Conservation (phyloP, 2,113 vertebrate genomes). For the Phasianus colchicus region DNA sequence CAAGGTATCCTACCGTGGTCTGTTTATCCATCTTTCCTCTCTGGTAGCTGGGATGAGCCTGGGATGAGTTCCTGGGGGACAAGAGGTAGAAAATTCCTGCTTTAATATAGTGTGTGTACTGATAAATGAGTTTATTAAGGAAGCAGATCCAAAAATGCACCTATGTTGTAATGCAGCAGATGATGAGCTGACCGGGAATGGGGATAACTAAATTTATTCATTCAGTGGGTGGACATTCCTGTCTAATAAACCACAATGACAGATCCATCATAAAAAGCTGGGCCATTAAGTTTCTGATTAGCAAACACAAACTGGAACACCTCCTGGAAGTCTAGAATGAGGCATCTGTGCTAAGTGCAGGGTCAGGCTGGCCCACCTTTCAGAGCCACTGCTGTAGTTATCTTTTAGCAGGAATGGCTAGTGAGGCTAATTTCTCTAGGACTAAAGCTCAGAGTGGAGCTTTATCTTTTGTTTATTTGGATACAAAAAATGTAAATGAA, state of each 20-base stretch:
- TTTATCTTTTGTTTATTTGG: not conserved
- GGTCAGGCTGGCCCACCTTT: not conserved
- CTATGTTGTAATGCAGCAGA: constrained; percentile 1
- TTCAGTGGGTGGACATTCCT: constrained; percentile 52
- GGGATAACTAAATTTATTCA: constrained; percentile 48
- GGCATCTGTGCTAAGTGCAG: not conserved
- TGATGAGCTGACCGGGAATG: not conserved
- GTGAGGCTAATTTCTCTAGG: not conserved
- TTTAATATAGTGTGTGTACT: not conserved
- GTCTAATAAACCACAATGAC: constrained; percentile 12
- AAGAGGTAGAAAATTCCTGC: not conserved
- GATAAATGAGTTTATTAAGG: not conserved
- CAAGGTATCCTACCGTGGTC: not conserved
- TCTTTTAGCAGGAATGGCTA: not conserved
- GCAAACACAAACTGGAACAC: not conserved
- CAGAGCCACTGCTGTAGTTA: accelerated
- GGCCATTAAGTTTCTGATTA: not conserved
- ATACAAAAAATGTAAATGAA: not conserved
- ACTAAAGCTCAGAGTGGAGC: not conserved
- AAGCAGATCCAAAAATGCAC: constrained; percentile 11
- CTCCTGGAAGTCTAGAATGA: not conserved
- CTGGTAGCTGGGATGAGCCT: not conserved
- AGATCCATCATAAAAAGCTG: not conserved
- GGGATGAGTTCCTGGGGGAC: not conserved
- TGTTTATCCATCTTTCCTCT: not conserved